Evolutionary conservation across 2,888 invertebrate species (phyloP).

Genomic region (Eilema depressum): DNA sequence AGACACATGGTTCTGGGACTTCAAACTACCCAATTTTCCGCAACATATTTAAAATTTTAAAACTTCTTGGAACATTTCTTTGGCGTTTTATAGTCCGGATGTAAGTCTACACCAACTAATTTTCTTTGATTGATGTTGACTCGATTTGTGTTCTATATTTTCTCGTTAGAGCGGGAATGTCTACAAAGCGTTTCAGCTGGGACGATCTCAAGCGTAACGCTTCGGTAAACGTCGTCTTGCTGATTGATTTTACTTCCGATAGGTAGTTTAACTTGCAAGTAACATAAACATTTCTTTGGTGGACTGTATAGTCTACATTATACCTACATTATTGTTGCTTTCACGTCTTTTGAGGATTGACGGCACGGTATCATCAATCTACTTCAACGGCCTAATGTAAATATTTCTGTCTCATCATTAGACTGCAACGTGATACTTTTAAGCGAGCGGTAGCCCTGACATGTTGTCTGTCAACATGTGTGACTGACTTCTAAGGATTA

Average conservation of each 20-base stretch:
- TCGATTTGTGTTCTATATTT: slow-evolving; percentile 22
- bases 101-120: slow-evolving; percentile 23
- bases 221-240: slow-evolving; percentile 36
- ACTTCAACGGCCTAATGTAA: slow-evolving; percentile 33
- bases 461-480: slow-evolving; percentile 36
- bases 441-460: slow-evolving; percentile 39
- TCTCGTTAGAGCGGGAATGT: slow-evolving; percentile 23
- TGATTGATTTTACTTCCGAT: slow-evolving; percentile 49
- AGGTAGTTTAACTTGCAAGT: slow-evolving; percentile 21
- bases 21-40: not conserved
- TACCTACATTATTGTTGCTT: slow-evolving; percentile 32
- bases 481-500: slow-evolving; percentile 18
- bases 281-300: slow-evolving; percentile 23
- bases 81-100: slow-evolving; percentile 8
- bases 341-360: slow-evolving; percentile 33
- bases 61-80: slow-evolving; percentile 11
- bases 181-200: slow-evolving; percentile 35
- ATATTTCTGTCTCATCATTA: slow-evolving; percentile 36
- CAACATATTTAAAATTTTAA: slow-evolving; percentile 12
- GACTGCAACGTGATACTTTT: slow-evolving; percentile 38
- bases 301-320: slow-evolving; percentile 21
- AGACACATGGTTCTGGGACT: not conserved
- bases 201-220: slow-evolving; percentile 36
- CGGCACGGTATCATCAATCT: slow-evolving; percentile 43
- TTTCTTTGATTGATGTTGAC: slow-evolving; percentile 27